Evolutionary conservation across 2,888 invertebrate species (phyloP), one percentile per base, ranked within the genome.

Genomic region (Epistrophella euchroma): DNA sequence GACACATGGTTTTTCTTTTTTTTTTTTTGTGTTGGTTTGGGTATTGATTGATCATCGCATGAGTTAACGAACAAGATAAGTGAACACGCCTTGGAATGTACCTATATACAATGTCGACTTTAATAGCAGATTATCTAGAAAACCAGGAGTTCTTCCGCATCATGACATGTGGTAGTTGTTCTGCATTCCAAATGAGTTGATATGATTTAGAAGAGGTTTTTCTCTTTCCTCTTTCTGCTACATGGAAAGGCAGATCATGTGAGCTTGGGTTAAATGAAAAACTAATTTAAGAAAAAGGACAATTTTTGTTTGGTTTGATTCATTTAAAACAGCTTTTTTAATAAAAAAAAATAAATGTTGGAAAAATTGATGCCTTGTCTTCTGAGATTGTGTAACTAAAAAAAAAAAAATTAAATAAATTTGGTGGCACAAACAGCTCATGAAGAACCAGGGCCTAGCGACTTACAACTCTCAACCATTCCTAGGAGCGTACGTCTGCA

Each of bases 31-130:
- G 58, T 28, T 40, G 22, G 58, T 75, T 76, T 40, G 43, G 19
- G 56, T 77, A 81, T 86, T 86, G 85, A 86, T 86, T 77, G 81
- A 86, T 86, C 81, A 76, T 81, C 74, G 56, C 70, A 77, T 55
- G 56, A 73, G 72, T 77, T 76, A 81, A 74, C 35, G 56, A 70
- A 77, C 72, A 74, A 45, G 56, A 76, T 77, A 81, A 80, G 32
- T 19, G 76, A 50, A 56, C 81, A 76, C 76, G 32, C 66, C 72
- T 58, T 56, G 68, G 60, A 68, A 76, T 76, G 10, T 50, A n/a
- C n/a, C n/a, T n/a, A 15, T 62, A 22, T 71, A 22, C 45, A 58
- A 13, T 78, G 75, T 80, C 60, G 28, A 17, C 64, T 45, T 19
- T 66, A 66, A 60, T 45, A 80, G 58, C 22, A 28, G 66, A 75